Evolutionary conservation across 2,113 vertebrate species (phyloP).

Genomic region (Anser cygnoides): DNA sequence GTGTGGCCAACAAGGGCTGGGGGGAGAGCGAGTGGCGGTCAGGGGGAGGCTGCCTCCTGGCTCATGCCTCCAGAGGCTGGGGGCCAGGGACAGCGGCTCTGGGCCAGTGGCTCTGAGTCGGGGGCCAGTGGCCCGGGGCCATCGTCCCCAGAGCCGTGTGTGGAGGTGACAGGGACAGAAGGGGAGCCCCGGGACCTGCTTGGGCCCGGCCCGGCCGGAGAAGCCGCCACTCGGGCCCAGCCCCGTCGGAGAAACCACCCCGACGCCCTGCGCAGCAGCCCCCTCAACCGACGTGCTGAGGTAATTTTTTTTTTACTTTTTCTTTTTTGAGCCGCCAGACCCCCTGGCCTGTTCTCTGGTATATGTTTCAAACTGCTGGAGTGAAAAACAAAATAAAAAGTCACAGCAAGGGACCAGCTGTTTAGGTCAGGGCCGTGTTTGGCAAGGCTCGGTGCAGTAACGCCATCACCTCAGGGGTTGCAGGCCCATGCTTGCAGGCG

Average conservation of each 20-base stretch:
- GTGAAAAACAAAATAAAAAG: background rate
- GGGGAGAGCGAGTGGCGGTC: fast-evolving
- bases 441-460: fast-evolving
- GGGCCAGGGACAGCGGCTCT: no score
- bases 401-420: no score
- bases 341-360: background rate
- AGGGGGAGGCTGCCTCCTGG: no score
- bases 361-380: background rate
- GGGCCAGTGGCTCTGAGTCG: no score
- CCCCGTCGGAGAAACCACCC: no score
- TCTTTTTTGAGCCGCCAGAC: background rate
- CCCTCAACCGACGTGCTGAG: fast-evolving
- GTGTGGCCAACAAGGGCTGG: background rate
- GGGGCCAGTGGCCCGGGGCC: no score
- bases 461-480: background rate
- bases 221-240: no score
- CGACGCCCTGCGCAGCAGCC: fast-evolving
- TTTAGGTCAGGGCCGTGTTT: background rate
- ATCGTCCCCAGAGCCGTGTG: no score
- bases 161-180: fast-evolving
- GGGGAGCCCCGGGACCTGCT: background rate
- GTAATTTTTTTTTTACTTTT: background rate
- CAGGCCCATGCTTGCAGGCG: background rate
- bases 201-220: no score
- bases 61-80: no score